Base-by-base conservation (phyloP, 2,888 invertebrate species). In the Gnatocerus cornutus region DNA sequence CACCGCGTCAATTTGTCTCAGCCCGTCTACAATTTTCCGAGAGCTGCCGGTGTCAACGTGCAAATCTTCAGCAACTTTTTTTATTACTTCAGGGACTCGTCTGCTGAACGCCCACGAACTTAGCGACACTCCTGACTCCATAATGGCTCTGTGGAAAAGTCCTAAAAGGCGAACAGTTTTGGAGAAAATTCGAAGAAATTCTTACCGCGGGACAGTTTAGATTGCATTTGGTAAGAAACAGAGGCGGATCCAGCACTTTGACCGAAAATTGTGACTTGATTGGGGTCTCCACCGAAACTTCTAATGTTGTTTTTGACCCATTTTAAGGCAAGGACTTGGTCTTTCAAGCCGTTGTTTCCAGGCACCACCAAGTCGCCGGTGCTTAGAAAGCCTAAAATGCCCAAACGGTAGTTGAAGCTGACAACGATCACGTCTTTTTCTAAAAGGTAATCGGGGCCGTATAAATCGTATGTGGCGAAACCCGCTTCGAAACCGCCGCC, bases 381-480 rank as follows among this genome's bases (percentile, higher is more conserved):
- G 33, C 76, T 76, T 52, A 77, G 50, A 67, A 80, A 80, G 76
- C 82, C 82, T 62, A 81, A 79, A 29, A 82, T 74, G 39, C 81
- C 81, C n/a, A 80, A 53, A 14, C 82, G 75, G 59, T 81, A 82
- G 71, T 81, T 81, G 1, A 81, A 73, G 4, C 75, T 78, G 0
- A 81, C 80, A 3, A 81, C 71, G 21, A 81, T 46, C 5, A 82
- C 78, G 41, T 76, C 72, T 67, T 79, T 74, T 52, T 81, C 78
- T 37, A 82, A 56, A 33, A 82, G 75, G 66, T 77, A 79, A 58
- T 81, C 81, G 0, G 80, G 80, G 5, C 77, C 79, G 50, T 71
- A 77, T 2, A 62, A 13, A 33, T 76, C 71, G 21, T 78, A 76
- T 27, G 74, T 76, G 9, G 80, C 72, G 29, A 72, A 64, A 12